Base-by-base conservation (phyloP, 2,888 invertebrate genomes). In the Drosophila prolongata region DNA sequence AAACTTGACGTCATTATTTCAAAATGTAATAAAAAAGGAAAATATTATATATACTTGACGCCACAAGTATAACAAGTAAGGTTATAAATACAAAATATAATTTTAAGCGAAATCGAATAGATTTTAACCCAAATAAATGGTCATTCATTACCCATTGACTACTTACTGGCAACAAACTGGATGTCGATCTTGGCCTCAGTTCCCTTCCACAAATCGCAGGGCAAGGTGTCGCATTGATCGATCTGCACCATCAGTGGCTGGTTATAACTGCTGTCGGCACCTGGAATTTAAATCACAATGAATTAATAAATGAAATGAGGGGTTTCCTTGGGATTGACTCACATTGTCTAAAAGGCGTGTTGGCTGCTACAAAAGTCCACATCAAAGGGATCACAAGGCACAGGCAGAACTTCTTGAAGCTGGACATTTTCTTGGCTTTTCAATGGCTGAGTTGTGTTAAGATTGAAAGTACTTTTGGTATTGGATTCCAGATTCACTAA, bases 161-260 rank as follows among this genome's bases (percentile, higher is more conserved):
- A 89, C 90, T 89, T 69, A 85, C 87, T 76, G 43, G 90, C 90
- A 9, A 91, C 90, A 73, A 91, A 91, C 52, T 91, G 91, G 13
- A 91, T 80, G 40, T 78, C 76, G 44, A 91, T 90, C n/a, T 74
- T 69, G 19, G 80, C 58, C 1, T 78, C 69, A 6, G 49, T 40
- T 10, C 87, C 90, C 53, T 80, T 87, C 54, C 56, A 66, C 8
- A 91, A 30, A 37, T 80, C 76, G 38, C 91, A 91, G 10, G 91
- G 91, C 59, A 87, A n/a, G 43, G 66, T 46, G 3, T 78, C 38
- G 27, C 91, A 91, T 0, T 81, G 64, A 27, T 90, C 75, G 10
- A 91, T 78, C 77, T 87, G 84, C 5, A 91, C 91, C 60, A 61
- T 73, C 35, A 91, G 38, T 0, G 91, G 91, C 35, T 80, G 30